phyloP scores from a whole-genome alignment of 2,888 invertebrate species.

The Drosophila kambysellisi region DNA sequence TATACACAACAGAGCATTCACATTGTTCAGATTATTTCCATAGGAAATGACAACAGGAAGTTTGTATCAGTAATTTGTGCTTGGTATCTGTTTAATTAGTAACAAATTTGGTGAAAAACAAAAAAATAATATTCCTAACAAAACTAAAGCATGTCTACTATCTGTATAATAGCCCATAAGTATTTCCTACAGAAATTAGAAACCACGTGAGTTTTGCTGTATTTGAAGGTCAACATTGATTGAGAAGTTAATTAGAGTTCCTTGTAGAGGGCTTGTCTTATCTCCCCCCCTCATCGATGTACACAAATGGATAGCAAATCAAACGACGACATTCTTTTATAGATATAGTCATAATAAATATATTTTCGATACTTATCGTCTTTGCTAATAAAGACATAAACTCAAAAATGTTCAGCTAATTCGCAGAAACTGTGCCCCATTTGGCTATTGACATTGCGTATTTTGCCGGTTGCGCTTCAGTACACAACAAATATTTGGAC shows the following conservation, averaged over 20 bases:
- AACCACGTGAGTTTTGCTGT: constrained; percentile 33
- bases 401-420: constrained; percentile 49
- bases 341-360: constrained; percentile 9
- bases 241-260: constrained; percentile 50
- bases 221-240: constrained; percentile 54
- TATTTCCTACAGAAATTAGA: background rate
- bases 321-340: constrained; percentile 17
- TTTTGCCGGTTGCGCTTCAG: constrained; percentile 46
- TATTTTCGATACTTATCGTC: constrained; percentile 59
- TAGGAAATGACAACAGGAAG: constrained; percentile 38
- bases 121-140: background rate
- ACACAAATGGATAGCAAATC: constrained; percentile 31
- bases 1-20: constrained; percentile 26
- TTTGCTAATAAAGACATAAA: constrained; percentile 70
- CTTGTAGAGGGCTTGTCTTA: constrained; percentile 55
- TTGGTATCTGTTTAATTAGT: constrained; percentile 12
- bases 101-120: background rate
- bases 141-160: background rate
- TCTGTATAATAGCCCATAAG: background rate
- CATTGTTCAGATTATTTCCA: constrained; percentile 17
- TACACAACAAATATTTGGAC: constrained; percentile 63
- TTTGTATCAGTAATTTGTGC: constrained; percentile 9
- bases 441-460: constrained; percentile 30
- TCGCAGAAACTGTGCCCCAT: constrained; percentile 50
- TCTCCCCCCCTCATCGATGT: constrained; percentile 22